phyloP scores from a whole-genome alignment of 2,113 vertebrate genomes.

The Indicator indicator region DNA sequence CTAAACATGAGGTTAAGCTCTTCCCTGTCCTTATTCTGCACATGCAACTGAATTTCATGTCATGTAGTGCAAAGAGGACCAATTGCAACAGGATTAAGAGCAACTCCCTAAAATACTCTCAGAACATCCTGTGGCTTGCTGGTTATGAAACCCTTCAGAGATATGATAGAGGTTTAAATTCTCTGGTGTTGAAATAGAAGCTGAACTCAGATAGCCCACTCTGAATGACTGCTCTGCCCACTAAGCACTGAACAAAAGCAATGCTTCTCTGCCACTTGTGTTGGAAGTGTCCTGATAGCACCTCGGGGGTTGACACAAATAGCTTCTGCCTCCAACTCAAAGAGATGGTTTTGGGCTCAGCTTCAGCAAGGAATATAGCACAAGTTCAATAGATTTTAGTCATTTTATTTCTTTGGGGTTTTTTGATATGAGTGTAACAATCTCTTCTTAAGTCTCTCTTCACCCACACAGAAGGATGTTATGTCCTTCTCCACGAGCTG shows the following conservation, averaged over 20 bases:
- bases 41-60: neutral
- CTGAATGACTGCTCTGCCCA: neutral
- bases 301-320: neutral
- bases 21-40: neutral
- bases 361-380: neutral
- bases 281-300: neutral
- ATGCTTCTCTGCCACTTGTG: neutral
- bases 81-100: neutral
- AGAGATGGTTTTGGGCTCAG: neutral
- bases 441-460: neutral
- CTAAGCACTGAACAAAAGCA: neutral
- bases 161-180: neutral
- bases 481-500: neutral
- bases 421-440: neutral
- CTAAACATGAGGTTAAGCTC: neutral
- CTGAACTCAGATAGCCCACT: neutral
- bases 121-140: neutral
- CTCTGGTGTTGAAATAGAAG: neutral
- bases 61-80: neutral
- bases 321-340: neutral
- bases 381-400: neutral
- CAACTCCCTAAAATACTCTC: neutral
- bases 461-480: neutral
- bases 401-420: neutral
- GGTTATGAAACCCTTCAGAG: neutral